A percentile compares a stretch with the other conserved stretches of the same genome.
Conservation (phyloP, 2,797 vertebrate species). For the Phrynocephalus guinanensis region DNA sequence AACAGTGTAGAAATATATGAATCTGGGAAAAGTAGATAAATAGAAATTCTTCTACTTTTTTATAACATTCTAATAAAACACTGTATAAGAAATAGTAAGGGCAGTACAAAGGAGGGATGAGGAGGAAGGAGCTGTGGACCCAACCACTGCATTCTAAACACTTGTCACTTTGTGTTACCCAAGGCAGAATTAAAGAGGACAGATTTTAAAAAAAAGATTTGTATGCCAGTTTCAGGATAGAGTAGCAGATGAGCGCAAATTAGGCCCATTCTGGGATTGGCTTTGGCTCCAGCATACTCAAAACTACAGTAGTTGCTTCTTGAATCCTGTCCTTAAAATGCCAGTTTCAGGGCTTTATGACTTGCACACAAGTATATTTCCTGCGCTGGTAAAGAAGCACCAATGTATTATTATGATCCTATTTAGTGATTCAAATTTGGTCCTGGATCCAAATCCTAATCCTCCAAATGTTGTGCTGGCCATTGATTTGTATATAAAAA, state of each 20-base stretch:
- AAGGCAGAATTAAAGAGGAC: background rate
- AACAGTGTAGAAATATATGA: constrained; percentile 15
- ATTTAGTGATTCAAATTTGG: too few species aligned
- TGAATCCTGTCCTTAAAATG: background rate
- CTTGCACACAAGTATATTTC: background rate
- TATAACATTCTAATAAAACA: background rate
- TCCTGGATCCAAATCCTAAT: too few species aligned
- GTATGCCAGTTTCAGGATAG: background rate
- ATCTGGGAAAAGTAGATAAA: background rate
- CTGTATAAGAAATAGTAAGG: background rate
- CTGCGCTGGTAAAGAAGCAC: background rate
- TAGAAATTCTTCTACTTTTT: background rate
- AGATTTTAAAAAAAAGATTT: background rate
- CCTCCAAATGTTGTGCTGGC: too few species aligned
- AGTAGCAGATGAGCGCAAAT: background rate
- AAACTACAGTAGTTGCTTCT: background rate
- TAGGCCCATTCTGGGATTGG: background rate
- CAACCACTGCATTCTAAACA: background rate
- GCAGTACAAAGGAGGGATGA: background rate
- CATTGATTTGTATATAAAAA: too few species aligned
- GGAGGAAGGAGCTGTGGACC: background rate
- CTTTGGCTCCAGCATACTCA: background rate
- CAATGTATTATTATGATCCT: background rate
- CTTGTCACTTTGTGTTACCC: background rate
- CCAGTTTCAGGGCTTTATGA: background rate